These are phyloP conservation scores for Spinus olivaceus DNA, from an alignment of 2,797 vertebrate genomes.

Conservation along the genomic window DNA sequence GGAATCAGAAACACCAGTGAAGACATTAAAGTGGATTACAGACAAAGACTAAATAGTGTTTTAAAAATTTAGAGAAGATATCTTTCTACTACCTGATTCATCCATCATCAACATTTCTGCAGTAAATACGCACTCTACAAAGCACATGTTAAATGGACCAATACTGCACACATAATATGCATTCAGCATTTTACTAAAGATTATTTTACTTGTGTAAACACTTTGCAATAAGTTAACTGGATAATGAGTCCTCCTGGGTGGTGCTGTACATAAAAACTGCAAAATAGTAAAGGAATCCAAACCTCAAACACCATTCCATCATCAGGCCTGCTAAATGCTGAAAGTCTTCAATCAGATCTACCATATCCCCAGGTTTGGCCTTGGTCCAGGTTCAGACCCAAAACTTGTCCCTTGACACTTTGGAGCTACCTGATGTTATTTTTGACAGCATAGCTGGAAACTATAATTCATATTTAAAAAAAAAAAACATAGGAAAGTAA, in stretches of 20 bases:
- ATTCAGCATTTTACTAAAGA: neutral
- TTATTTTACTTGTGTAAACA: neutral
- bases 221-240: neutral
- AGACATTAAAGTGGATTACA: neutral
- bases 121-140: neutral
- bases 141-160: neutral
- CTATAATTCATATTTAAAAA: rapidly evolving
- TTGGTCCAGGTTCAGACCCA: neutral
- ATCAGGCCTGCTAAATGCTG: neutral
- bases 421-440: neutral
- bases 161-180: neutral
- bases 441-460: neutral
- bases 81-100: neutral
- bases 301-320: neutral
- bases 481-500: neutral
- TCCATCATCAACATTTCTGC: neutral
- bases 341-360: neutral
- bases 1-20: neutral
- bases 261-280: neutral
- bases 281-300: neutral
- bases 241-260: rapidly evolving
- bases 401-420: neutral
- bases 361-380: neutral
- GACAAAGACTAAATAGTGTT: neutral
- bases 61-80: neutral